Percentiles rank a stretch among this genome's conserved stretches.
Evolutionary conservation across 2,113 vertebrate species (phyloP).

Genomic region (Ciconia boyciana): DNA sequence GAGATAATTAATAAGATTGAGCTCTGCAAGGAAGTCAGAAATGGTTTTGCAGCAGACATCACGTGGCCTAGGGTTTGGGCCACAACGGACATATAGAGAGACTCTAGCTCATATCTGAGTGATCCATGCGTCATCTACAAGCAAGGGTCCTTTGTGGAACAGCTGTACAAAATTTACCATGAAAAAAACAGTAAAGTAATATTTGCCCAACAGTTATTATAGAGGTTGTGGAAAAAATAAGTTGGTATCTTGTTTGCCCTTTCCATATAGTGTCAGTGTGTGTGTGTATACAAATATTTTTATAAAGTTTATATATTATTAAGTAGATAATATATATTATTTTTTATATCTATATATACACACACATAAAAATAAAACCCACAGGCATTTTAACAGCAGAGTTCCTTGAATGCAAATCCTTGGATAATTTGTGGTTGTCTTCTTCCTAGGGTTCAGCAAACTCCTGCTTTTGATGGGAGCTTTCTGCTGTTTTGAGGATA

Average conservation of each 20-base stretch:
- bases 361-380: neutral
- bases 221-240: neutral
- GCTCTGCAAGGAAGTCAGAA: neutral
- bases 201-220: neutral
- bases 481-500: neutral
- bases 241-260: neutral
- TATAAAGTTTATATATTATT: neutral
- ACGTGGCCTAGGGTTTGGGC: neutral
- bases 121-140: neutral
- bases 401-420: neutral
- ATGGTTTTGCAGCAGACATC: conserved; percentile 1
- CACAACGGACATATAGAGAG: rapidly evolving
- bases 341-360: neutral
- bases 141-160: neutral
- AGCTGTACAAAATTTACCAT: neutral
- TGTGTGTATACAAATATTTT: neutral
- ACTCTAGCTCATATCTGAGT: neutral
- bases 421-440: neutral
- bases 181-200: neutral
- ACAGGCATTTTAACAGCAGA: conserved; percentile 5
- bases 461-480: neutral
- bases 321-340: neutral
- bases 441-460: neutral
- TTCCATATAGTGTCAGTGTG: neutral
- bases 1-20: conserved; percentile 29